These are phyloP conservation scores for Petrosia ficiformis DNA, from an alignment of 37 sponge, comb jelly and placozoan species.

Conservation along the genomic window DNA sequence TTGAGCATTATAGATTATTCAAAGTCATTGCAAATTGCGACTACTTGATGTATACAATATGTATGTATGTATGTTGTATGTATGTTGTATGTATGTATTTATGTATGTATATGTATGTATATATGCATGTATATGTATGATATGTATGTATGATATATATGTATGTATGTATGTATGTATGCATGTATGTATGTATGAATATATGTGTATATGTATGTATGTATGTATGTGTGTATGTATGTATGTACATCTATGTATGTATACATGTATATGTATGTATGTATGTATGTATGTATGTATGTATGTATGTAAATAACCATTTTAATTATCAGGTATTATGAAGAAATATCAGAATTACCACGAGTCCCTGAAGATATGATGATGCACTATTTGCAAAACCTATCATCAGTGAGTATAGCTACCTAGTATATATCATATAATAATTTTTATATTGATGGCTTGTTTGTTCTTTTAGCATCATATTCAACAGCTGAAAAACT, in stretches of 20 bases:
- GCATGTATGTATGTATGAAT: no score
- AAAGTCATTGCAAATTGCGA: constrained; percentile 47
- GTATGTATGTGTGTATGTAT: no score
- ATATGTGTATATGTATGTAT: no score
- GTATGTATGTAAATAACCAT: not conserved
- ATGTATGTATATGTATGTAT: no score
- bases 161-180: no score
- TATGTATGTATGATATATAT: no score
- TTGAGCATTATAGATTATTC: no score
- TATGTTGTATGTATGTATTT: no score
- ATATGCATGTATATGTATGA: no score
- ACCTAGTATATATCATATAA: not conserved
- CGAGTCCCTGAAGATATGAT: constrained; percentile 61
- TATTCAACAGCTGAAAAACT: constrained; percentile 20
- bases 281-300: no score
- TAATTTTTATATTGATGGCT: not conserved
- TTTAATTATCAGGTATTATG: constrained; percentile 46
- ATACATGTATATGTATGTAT: no score
- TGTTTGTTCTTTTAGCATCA: constrained; percentile 35
- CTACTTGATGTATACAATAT: not conserved
- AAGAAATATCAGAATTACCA: constrained; percentile 48
- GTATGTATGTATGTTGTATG: not conserved
- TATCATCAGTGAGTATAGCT: constrained; percentile 56
- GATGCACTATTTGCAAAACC: constrained; percentile 49
- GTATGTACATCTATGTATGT: no score